phyloP scores from a whole-genome alignment of 2,113 vertebrate species.

The Trogon melanurus region DNA sequence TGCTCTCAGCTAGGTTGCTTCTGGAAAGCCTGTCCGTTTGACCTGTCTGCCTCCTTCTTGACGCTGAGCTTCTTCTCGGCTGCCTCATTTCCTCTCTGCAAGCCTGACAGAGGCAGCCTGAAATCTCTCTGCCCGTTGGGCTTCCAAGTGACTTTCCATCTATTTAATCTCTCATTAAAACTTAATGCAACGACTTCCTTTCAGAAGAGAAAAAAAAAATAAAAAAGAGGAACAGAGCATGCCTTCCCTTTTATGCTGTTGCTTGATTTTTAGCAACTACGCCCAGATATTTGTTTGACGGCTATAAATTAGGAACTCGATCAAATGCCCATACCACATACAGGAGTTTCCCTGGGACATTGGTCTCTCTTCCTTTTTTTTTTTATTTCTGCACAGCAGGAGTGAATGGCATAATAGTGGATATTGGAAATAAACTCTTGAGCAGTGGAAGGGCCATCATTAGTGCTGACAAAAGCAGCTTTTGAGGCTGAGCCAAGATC shows the following conservation, averaged over 20 bases:
- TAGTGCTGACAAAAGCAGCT: conserved; percentile 46
- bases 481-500: conserved; percentile 19
- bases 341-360: not conserved
- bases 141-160: conserved; percentile 9
- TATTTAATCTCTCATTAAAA: conserved; percentile 5
- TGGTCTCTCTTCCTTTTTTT: not conserved
- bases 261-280: not conserved
- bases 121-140: not conserved
- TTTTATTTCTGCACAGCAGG: not conserved
- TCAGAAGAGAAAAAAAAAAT: not conserved
- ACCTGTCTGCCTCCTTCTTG: conserved; percentile 29
- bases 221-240: not conserved
- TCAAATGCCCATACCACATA: not conserved
- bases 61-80: not conserved
- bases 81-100: conserved; percentile 2
- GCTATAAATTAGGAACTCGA: not conserved
- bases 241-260: not conserved
- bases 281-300: not conserved
- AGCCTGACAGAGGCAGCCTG: not conserved
- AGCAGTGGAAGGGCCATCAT: conserved; percentile 39
- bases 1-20: not conserved
- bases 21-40: conserved; percentile 20
- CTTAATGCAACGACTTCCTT: not conserved
- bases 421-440: conserved; percentile 51
- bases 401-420: not conserved